Conservation (phyloP, 2,888 invertebrate species). For the Agriotes lineatus region DNA sequence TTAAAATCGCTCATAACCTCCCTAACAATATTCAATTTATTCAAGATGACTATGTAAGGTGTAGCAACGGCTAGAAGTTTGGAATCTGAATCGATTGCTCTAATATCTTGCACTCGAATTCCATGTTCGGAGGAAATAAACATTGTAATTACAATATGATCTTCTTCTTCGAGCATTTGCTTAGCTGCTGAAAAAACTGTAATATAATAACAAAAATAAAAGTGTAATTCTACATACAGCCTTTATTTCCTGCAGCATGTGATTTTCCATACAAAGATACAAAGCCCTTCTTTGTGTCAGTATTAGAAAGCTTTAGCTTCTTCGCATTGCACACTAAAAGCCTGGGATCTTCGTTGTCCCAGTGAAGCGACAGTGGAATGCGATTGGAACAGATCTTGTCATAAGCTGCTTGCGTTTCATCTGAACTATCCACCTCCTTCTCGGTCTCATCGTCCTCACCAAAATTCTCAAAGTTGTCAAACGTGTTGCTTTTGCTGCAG, state of each 20-base stretch:
- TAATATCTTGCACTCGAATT: constrained; percentile 76
- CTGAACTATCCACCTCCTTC: constrained; percentile 37
- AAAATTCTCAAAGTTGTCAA: constrained; percentile 33
- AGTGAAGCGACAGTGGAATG: constrained; percentile 78
- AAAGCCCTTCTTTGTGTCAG: constrained; percentile 37
- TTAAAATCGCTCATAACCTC: constrained; percentile 87
- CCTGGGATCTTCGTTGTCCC: constrained; percentile 91
- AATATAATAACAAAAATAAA: constrained; percentile 58
- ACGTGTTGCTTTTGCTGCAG: constrained; percentile 44
- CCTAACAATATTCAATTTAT: constrained; percentile 70
- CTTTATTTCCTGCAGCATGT: constrained; percentile 57
- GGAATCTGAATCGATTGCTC: constrained; percentile 63
- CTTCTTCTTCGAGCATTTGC: constrained; percentile 63
- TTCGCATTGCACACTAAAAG: constrained; percentile 87
- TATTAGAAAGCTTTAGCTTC: constrained; percentile 56
- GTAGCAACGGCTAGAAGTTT: constrained; percentile 71
- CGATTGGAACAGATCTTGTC: constrained; percentile 64
- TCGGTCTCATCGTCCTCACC: constrained; percentile 40
- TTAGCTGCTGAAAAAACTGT: constrained; percentile 56
- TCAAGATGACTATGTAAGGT: constrained; percentile 72
- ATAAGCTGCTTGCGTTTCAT: constrained; percentile 49
- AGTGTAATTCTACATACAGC: constrained; percentile 58
- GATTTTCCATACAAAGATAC: constrained; percentile 57
- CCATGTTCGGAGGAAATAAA: constrained; percentile 79
- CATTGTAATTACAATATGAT: constrained; percentile 73